Base-by-base conservation (phyloP, 2,113 vertebrate species). In the Egretta garzetta region DNA sequence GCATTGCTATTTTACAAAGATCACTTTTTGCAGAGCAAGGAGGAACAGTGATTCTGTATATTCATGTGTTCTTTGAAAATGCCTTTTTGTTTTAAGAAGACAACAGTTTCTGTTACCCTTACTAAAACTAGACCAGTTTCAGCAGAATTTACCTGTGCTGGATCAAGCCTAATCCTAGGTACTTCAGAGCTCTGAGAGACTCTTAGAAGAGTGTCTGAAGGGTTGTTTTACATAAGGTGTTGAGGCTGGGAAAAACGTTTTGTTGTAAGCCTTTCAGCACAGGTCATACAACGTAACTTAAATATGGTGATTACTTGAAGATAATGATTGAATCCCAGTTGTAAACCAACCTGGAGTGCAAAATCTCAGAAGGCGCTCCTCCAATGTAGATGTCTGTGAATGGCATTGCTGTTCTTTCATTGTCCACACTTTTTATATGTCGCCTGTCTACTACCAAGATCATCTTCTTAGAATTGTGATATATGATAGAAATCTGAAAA, bases 391-490 rank as follows among this genome's bases (percentile, higher is more conserved):
- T 99, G 91, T 99, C 99, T 59, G 98, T 98, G 94, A 99, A 99
- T 19, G 99, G 99, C 92, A 99, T 98, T 14, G 98, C 97, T 97
- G 98, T 99, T 97, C 98, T 99, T 79, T 99, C 99, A 85, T 99
- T 99, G 89, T 99, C 99, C 93, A 99, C 96, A 12, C 99, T 99
- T 96, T 99, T 99, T 67, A 99, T 98, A 56, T 99, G 99, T 77
- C 98, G 98, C 96, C 99, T 99, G 97, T 99, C 99, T 82, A 99
- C 99, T 68, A 99, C 98, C 74, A 99, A 98, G 96, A 99, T 99
- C 80, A 99, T 98, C 97, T 99, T 99, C 98, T 99, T 99, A 45
- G 98, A 99, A 94, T 99, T 99, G 97, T 99, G 99, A 95, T 99
- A 99, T 96, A 99, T 99, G 72, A 99, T 98, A 85, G 99, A 99